Conservation (phyloP, 2,113 vertebrate species). For the Gila orcuttii region DNA sequence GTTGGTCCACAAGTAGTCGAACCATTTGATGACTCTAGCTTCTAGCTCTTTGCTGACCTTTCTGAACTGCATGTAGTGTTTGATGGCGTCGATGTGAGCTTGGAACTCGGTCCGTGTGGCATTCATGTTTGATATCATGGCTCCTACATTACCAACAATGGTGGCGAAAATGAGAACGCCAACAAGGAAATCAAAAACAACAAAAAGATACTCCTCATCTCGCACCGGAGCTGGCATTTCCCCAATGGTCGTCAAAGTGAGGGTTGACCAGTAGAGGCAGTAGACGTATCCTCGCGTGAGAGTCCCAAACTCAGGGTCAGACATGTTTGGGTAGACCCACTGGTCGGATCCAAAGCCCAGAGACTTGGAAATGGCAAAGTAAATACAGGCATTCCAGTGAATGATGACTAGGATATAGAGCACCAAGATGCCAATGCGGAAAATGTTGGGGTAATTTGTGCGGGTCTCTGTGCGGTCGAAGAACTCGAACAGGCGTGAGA, state of each 20-base stretch:
- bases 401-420: conserved; percentile 96
- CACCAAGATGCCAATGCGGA: conserved; percentile 90
- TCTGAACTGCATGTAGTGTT: conserved; percentile 97
- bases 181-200: conserved; percentile 94
- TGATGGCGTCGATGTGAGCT: conserved; percentile 87
- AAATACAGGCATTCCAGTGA: conserved; percentile 96
- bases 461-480: conserved; percentile 93
- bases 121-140: conserved; percentile 99
- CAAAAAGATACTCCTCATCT: conserved; percentile 94
- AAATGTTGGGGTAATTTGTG: conserved; percentile 90
- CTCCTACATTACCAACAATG: conserved; percentile 94
- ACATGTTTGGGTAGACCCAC: conserved; percentile 95
- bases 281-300: conserved; percentile 87
- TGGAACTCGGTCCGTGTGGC: conserved; percentile 90
- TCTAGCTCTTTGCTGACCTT: conserved; percentile 93
- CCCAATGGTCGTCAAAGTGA: conserved; percentile 96
- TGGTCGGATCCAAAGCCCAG: conserved; percentile 91
- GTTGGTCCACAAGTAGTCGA: conserved; percentile 96
- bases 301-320: conserved; percentile 84
- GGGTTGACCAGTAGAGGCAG: conserved; percentile 94
- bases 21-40: conserved; percentile 94
- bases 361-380: conserved; percentile 93
- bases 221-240: conserved; percentile 89
- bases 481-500: conserved; percentile 93
- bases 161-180: conserved; percentile 97